These are phyloP conservation scores for Myopa tessellatipennis DNA, from an alignment of 2,888 invertebrate genomes.

Conservation along the genomic window DNA sequence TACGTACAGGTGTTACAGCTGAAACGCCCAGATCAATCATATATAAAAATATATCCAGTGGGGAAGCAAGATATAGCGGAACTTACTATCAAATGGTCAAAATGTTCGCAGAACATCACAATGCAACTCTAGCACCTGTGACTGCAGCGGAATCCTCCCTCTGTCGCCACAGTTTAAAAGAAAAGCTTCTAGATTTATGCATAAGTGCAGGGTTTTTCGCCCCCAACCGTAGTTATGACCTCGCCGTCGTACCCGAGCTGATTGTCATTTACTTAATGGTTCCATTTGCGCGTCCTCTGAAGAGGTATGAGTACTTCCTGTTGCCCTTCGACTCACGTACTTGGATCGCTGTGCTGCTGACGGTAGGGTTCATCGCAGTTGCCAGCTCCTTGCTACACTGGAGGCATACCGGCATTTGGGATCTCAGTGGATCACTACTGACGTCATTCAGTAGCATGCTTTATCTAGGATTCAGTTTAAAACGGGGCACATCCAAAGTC, in stretches of 20 bases:
- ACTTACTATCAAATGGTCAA: background rate
- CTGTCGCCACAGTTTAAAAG: slow-evolving; percentile 15
- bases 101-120: slow-evolving; percentile 30
- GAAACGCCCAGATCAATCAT: slow-evolving; percentile 36
- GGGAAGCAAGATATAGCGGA: slow-evolving; percentile 25
- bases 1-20: slow-evolving; percentile 28
- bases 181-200: slow-evolving; percentile 26
- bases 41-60: slow-evolving; percentile 11
- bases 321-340: slow-evolving; percentile 44
- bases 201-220: background rate
- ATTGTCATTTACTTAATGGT: slow-evolving; percentile 40
- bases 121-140: slow-evolving; percentile 23
- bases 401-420: slow-evolving; percentile 8
- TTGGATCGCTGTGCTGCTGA: slow-evolving; percentile 36
- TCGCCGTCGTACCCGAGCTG: background rate
- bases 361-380: slow-evolving; percentile 10
- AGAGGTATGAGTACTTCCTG: slow-evolving; percentile 49
- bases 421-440: slow-evolving; percentile 31
- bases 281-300: slow-evolving; percentile 45
- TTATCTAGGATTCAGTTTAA: slow-evolving; percentile 19
- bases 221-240: background rate
- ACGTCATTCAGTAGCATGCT: slow-evolving; percentile 22
- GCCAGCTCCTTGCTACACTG: slow-evolving; percentile 19
- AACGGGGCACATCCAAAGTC: background rate
- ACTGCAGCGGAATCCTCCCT: slow-evolving; percentile 19